A percentile compares a stretch with the other conserved stretches of the same genome.
These are phyloP conservation scores for Aporophyla nigra DNA, from an alignment of 2,888 invertebrate genomes.

Conservation along the genomic window DNA sequence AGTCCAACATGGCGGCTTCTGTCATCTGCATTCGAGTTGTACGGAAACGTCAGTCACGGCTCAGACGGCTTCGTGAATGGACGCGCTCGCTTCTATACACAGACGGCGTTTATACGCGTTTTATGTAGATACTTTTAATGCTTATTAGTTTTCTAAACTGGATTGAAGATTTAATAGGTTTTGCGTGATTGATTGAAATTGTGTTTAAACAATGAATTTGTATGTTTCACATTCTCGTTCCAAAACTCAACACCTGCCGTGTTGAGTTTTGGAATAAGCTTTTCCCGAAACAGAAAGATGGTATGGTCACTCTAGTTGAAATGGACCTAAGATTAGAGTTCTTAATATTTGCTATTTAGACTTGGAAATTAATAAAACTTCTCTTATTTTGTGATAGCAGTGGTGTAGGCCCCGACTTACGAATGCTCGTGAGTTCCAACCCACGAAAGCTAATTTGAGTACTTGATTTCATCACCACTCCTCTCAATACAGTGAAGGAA, in stretches of 20 bases:
- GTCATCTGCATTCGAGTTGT: slow-evolving; percentile 54
- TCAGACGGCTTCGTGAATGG: slow-evolving; percentile 17
- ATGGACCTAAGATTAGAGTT: not conserved
- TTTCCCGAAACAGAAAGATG: not conserved
- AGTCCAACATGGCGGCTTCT: slow-evolving; percentile 52
- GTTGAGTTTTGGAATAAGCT: too few relatives aligned
- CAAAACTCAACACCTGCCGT: too few relatives aligned
- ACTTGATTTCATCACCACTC: too few relatives aligned
- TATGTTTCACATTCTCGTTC: too few relatives aligned
- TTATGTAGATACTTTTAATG: slow-evolving; percentile 14
- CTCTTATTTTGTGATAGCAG: not conserved
- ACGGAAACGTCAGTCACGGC: slow-evolving; percentile 65
- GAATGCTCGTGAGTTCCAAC: too few relatives aligned
- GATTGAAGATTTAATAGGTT: slow-evolving; percentile 14
- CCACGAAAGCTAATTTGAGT: too few relatives aligned
- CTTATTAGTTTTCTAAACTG: slow-evolving; percentile 35
- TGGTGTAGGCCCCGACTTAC: too few relatives aligned
- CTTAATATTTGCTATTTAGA: not conserved
- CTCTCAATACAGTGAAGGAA: too few relatives aligned
- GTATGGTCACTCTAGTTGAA: not conserved
- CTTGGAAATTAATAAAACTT: not conserved
- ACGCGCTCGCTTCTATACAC: slow-evolving; percentile 28
- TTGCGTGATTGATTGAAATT: not conserved
- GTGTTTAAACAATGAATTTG: too few relatives aligned
- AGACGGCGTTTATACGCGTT: slow-evolving; percentile 7